Percentiles rank a stretch among this genome's conserved stretches.
Conservation (phyloP, 2,888 invertebrate species). For the Cantharis flavilabris region DNA sequence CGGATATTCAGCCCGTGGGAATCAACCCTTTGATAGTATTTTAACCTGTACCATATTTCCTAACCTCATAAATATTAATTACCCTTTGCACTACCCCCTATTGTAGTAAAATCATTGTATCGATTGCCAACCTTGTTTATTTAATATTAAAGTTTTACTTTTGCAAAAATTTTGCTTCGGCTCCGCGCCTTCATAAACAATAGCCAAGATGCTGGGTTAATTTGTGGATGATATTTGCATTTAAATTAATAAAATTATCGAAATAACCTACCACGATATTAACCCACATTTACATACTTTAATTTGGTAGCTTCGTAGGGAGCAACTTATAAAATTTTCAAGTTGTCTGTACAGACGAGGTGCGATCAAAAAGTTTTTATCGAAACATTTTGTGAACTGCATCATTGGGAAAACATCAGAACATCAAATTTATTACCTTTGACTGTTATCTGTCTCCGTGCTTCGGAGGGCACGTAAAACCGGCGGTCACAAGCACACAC, state of each 20-base stretch:
- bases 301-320: background rate
- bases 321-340: background rate
- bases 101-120: constrained; percentile 16
- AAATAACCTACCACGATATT: constrained; percentile 5
- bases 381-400: too few species aligned
- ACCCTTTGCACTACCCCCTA: constrained; percentile 9
- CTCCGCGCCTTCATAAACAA: background rate
- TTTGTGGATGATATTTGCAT: constrained; percentile 8
- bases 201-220: constrained; percentile 4
- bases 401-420: too few species aligned
- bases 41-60: constrained; percentile 32
- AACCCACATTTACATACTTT: constrained; percentile 11
- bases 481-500: too few species aligned
- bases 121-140: background rate
- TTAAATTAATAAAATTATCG: constrained; percentile 17
- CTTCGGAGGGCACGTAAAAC: too few species aligned
- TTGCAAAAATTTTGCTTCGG: background rate
- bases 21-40: constrained; percentile 33
- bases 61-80: constrained; percentile 33
- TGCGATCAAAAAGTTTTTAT: background rate
- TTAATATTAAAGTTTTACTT: background rate
- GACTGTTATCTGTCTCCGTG: too few species aligned
- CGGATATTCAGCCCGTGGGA: constrained; percentile 32
- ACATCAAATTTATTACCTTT: too few species aligned
- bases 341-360: background rate